Conservation (phyloP, 2,888 invertebrate species). For the Lithophane ornitopus region DNA sequence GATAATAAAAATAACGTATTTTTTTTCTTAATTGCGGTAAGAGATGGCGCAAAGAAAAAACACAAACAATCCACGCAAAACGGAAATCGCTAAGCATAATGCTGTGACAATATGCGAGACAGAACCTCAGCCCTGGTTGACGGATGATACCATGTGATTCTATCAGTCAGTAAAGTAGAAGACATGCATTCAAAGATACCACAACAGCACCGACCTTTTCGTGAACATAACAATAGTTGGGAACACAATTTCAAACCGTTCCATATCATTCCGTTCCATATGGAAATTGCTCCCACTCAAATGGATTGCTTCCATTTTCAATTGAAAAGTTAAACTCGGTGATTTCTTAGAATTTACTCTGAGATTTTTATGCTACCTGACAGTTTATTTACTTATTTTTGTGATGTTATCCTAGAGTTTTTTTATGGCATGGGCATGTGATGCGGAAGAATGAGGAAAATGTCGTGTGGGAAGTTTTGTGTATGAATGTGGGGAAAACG, state of each 20-base stretch:
- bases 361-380: constrained; percentile 45
- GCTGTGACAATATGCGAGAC: too few relatives aligned
- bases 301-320: constrained; percentile 64
- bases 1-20: too few relatives aligned
- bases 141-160: background rate
- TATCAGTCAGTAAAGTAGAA: background rate
- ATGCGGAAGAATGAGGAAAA: background rate
- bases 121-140: too few relatives aligned
- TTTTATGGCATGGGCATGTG: background rate
- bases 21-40: too few relatives aligned
- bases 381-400: constrained; percentile 19
- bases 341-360: constrained; percentile 52
- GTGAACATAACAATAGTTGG: constrained; percentile 56
- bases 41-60: too few relatives aligned
- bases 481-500: background rate
- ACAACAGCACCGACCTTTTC: constrained; percentile 48
- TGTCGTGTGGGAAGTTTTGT: background rate
- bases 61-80: too few relatives aligned
- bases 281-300: constrained; percentile 66
- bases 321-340: constrained; percentile 58
- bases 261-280: constrained; percentile 54
- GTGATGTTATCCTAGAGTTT: background rate
- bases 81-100: too few relatives aligned
- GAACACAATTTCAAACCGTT: constrained; percentile 55
- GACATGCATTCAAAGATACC: constrained; percentile 20